Evolutionary conservation across 2,888 invertebrate genomes (phyloP), one percentile per base, ranked within the genome.

Genomic region (Trachelus iudaicus): DNA sequence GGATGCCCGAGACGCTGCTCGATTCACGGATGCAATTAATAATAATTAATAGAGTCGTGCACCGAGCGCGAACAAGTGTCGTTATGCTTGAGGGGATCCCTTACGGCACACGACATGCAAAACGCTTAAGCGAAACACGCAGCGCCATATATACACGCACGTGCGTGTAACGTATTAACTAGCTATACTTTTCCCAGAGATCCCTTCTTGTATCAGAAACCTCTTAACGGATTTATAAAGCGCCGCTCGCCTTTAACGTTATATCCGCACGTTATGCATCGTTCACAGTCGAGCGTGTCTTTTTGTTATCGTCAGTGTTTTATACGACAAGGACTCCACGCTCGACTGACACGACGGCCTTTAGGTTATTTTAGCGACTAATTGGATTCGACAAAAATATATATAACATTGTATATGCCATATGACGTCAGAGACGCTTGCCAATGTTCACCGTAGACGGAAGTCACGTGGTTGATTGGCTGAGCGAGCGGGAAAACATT

Each of bases 1-100:
- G 23, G 56, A 56, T 56, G 56, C 56, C 23, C 23, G 2, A 9
- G 23, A 84, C 83, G 81, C 81, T 77, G 79, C 73, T 77, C 86
- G 89, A 89, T 89, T 88, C 88, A 89, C 87, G 86, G 85, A 84
- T 79, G 79, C 86, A 89, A 89, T 89, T 88, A 88, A 87, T 86
- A 85, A 86, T 89, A 89, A 89, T 89, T 89, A 87, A 89, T 89
- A 87, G 86, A 82, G 83, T 74, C 80, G 78, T 78, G 76, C 73
- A 75, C 80, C 81, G 80, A 83, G 84, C 83, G 81, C 82, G 83
- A 83, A 83, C 84, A 81, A 83, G 79, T 80, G 82, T 81, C 81
- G 86, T 84, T 87, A 82, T 75, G 83, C 77, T 83, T 81, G 81
- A 80, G 80, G 78, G 82, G 80, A 79, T 80, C 74, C 76, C 56